Percentiles rank a stretch among this genome's conserved stretches.
These are phyloP conservation scores for Spodoptera littoralis DNA, from an alignment of 2,888 invertebrate species.

Conservation along the genomic window DNA sequence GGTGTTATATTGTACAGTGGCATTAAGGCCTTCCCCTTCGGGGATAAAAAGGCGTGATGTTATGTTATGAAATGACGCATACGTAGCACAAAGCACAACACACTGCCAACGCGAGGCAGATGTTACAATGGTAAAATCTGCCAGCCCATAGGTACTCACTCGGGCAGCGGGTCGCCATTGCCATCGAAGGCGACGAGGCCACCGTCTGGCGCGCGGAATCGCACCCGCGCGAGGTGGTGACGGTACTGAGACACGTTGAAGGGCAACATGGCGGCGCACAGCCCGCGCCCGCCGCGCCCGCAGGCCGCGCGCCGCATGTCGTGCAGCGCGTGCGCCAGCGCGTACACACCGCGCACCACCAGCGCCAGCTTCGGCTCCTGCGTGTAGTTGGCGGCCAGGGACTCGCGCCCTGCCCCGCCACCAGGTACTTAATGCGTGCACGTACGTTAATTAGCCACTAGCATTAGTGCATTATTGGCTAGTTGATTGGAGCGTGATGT, in stretches of 20 bases:
- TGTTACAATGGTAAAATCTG: no score
- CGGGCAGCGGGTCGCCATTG: conserved; percentile 93
- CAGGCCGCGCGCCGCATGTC: conserved; percentile 91
- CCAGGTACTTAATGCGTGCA: no score
- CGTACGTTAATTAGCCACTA: no score
- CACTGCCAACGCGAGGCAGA: no score
- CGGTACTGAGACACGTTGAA: conserved; percentile 92
- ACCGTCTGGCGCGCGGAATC: conserved; percentile 90
- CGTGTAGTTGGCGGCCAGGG: conserved; percentile 86
- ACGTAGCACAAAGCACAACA: no score
- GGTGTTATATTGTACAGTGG: no score
- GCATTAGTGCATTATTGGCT: no score
- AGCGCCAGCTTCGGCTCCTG: conserved; percentile 94
- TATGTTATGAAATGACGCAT: no score
- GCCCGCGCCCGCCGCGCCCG: conserved; percentile 61
- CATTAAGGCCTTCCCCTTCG: no score
- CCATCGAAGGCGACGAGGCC: conserved; percentile 92
- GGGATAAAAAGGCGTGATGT: no score
- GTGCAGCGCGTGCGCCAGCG: conserved; percentile 92
- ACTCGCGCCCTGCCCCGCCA: conserved; percentile 84
- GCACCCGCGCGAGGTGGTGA: conserved; percentile 91
- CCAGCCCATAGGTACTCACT: conserved; percentile 79
- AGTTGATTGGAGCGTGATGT: no score
- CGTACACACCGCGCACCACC: conserved; percentile 93
- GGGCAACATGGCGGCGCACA: conserved; percentile 91